A percentile compares a stretch with the other conserved stretches of the same genome.
These are phyloP conservation scores for Apodemia hepburni DNA, from an alignment of 2,888 invertebrate species.

Conservation along the genomic window DNA sequence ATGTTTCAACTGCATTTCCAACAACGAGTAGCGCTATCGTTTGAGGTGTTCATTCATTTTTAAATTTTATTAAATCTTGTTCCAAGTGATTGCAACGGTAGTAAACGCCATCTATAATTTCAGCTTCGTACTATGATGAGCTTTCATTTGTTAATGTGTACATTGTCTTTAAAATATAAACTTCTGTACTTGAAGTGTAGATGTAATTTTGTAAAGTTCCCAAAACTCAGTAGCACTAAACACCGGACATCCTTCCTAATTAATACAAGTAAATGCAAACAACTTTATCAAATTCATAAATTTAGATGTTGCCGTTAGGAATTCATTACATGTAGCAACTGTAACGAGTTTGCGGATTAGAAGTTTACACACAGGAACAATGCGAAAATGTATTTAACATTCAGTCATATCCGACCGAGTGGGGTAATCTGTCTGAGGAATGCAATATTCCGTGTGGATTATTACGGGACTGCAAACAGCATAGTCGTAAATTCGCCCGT, in stretches of 20 bases:
- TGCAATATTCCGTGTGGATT: conserved; percentile 36
- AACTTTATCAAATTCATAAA: not conserved
- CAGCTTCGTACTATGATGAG: no score
- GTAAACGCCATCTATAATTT: no score
- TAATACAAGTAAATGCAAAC: conserved; percentile 5
- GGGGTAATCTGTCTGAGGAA: conserved; percentile 34
- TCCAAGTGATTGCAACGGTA: no score
- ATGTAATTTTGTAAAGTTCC: no score
- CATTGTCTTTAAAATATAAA: no score
- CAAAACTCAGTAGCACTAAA: not conserved
- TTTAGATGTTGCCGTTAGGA: not conserved
- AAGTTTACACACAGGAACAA: conserved; percentile 13
- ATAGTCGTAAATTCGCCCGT: conserved; percentile 31
- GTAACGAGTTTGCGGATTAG: conserved; percentile 4
- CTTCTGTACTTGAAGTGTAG: no score
- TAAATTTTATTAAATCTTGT: no score
- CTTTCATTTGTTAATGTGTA: no score
- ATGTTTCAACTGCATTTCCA: no score
- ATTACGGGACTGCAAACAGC: conserved; percentile 32
- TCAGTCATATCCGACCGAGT: conserved; percentile 13
- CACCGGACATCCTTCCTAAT: not conserved
- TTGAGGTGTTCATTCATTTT: no score
- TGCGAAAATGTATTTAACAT: conserved; percentile 6
- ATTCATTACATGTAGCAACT: not conserved
- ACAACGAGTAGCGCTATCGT: no score